These are phyloP conservation scores for Cotesia vestalis DNA, from an alignment of 1,140 invertebrate genomes.

Conservation along the genomic window DNA sequence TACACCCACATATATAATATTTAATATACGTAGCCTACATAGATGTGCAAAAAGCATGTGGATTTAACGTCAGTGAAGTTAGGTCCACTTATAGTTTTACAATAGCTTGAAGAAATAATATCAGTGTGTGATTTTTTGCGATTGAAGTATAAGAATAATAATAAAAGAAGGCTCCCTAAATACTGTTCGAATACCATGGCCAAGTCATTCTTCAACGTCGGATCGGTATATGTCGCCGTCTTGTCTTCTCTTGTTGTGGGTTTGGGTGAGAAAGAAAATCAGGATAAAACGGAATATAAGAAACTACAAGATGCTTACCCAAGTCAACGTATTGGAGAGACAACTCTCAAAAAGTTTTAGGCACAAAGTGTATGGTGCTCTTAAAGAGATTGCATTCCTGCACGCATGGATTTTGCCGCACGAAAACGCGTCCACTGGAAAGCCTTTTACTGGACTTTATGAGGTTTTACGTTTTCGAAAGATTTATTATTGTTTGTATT, in stretches of 20 bases:
- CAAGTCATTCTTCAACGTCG: constrained; percentile 47
- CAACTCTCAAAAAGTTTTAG: neutral
- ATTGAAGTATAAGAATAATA: neutral
- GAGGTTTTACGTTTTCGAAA: neutral
- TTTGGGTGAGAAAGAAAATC: constrained; percentile 39
- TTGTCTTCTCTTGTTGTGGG: constrained; percentile 47
- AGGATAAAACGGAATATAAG: constrained; percentile 44
- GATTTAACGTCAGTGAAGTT: too few species aligned
- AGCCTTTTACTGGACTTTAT: constrained; percentile 6
- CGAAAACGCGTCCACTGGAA: constrained; percentile 2
- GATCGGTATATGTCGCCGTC: constrained; percentile 42
- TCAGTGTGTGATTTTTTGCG: neutral
- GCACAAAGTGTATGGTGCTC: constrained; percentile 7
- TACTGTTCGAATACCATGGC: constrained; percentile 37
- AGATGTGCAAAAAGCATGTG: too few species aligned
- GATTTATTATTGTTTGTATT: neutral
- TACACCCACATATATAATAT: too few species aligned
- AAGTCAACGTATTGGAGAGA: constrained; percentile 36
- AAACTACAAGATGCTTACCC: constrained; percentile 58
- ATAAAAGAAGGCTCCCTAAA: constrained; percentile 33
- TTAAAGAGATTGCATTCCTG: constrained; percentile 21
- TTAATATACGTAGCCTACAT: too few species aligned
- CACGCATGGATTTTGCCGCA: neutral
- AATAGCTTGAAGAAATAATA: neutral
- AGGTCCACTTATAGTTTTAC: too few species aligned